Evolutionary conservation across 2,113 vertebrate genomes (phyloP).

Genomic region (Tragelaphus imberbis): DNA sequence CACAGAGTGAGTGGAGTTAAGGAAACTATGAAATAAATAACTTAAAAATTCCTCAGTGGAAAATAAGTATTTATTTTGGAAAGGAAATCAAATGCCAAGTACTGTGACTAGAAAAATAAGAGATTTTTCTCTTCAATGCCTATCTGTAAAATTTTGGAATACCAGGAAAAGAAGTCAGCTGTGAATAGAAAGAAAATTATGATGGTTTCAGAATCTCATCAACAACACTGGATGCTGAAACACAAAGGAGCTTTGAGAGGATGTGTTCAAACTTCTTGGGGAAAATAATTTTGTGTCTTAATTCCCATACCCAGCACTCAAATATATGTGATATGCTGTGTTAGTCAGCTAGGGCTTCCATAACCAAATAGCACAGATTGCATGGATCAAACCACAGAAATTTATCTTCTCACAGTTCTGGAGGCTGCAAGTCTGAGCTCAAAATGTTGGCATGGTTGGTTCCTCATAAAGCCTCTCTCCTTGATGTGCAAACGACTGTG

Average conservation of each 20-base stretch:
- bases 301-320: not conserved
- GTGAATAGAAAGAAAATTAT: not conserved
- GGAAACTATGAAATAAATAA: not conserved
- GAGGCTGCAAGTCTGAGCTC: not conserved
- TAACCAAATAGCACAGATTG: not conserved
- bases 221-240: not conserved
- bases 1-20: not conserved
- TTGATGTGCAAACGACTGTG: not conserved
- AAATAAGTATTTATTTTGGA: not conserved
- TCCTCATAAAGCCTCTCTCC: not conserved
- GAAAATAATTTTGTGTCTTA: not conserved
- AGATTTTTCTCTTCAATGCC: not conserved
- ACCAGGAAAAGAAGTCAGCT: not conserved
- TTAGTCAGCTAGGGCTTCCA: not conserved
- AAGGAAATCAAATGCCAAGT: not conserved
- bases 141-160: not conserved
- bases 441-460: not conserved
- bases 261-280: not conserved
- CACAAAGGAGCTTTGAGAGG: not conserved
- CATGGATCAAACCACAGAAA: not conserved
- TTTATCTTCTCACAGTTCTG: not conserved
- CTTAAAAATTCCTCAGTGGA: not conserved
- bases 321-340: not conserved
- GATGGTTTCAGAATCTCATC: not conserved
- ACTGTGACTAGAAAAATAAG: not conserved